Evolutionary conservation across 1,140 invertebrate species (phyloP).

Genomic region (Pseudomyrmex cubaensis): DNA sequence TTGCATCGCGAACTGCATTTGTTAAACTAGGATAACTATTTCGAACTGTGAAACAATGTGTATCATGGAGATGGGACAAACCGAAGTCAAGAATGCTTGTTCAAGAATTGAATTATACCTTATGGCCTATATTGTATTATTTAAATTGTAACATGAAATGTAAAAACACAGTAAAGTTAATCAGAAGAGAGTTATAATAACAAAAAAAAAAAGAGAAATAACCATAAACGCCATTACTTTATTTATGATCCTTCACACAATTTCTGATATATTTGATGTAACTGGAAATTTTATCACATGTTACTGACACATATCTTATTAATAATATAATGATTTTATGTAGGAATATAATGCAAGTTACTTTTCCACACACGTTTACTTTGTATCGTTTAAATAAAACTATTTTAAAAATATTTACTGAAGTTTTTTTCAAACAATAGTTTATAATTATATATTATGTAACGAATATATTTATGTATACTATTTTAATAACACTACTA

Average conservation of each 20-base stretch:
- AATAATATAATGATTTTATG: background rate
- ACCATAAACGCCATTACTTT: conserved; percentile 8
- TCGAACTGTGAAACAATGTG: conserved; percentile 37
- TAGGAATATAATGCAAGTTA: conserved; percentile 7
- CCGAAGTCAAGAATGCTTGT: conserved; percentile 15
- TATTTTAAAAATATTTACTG: conserved; percentile 23
- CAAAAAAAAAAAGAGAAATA: conserved; percentile 1
- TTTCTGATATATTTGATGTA: conserved; percentile 23
- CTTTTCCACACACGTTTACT: conserved; percentile 1
- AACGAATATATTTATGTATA: conserved; percentile 3
- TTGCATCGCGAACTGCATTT: conserved; percentile 49
- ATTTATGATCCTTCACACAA: conserved; percentile 32
- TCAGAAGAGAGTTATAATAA: too few species aligned
- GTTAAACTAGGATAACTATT: conserved; percentile 50
- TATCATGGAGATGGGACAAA: conserved; percentile 10
- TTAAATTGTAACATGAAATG: conserved; percentile 37
- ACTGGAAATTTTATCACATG: background rate
- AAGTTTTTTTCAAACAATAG: background rate
- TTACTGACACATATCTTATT: conserved; percentile 14
- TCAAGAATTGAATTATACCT: conserved; percentile 34
- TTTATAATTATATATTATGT: background rate
- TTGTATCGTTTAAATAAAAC: conserved; percentile 42
- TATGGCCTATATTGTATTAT: conserved; percentile 57
- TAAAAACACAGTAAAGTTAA: conserved; percentile 56
- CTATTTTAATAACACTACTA: too few species aligned